Evolutionary conservation across 1,140 invertebrate species (phyloP).

Genomic region (Leucophenga varia): DNA sequence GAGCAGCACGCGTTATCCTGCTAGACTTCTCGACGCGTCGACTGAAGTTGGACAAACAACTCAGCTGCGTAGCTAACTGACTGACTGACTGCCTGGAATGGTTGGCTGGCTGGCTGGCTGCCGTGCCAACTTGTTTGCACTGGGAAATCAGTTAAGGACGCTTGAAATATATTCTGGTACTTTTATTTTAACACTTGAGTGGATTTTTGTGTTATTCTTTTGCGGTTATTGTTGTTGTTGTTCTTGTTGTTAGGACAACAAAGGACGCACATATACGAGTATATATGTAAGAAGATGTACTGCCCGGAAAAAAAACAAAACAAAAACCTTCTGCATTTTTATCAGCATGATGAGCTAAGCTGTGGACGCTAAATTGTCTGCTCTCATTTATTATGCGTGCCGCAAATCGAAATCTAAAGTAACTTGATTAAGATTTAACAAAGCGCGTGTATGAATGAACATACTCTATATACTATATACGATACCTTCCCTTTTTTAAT

Average conservation of each 20-base stretch:
- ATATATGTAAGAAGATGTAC: no score
- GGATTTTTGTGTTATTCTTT: slow-evolving; percentile 52
- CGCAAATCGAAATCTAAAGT: slow-evolving; percentile 50
- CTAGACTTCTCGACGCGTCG: no score
- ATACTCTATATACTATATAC: no score
- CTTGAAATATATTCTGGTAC: slow-evolving; percentile 22
- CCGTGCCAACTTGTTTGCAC: slow-evolving; percentile 49
- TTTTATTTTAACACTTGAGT: slow-evolving; percentile 50
- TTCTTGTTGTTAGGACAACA: slow-evolving; percentile 22
- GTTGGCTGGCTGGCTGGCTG: no score
- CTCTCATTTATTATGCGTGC: slow-evolving; percentile 47
- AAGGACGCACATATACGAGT: neutral
- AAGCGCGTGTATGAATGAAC: slow-evolving; percentile 34
- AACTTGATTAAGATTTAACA: slow-evolving; percentile 53
- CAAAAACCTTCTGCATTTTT: no score
- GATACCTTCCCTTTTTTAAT: no score
- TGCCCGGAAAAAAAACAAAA: no score
- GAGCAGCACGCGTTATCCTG: no score
- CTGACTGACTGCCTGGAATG: no score
- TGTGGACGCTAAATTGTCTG: neutral
- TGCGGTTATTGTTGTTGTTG: slow-evolving; percentile 26
- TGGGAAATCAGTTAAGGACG: slow-evolving; percentile 51
- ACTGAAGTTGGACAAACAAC: no score
- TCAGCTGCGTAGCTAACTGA: no score
- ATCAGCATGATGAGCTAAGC: neutral